phyloP scores from a whole-genome alignment of 2,113 vertebrate species.

The Podarcis raffonei region DNA sequence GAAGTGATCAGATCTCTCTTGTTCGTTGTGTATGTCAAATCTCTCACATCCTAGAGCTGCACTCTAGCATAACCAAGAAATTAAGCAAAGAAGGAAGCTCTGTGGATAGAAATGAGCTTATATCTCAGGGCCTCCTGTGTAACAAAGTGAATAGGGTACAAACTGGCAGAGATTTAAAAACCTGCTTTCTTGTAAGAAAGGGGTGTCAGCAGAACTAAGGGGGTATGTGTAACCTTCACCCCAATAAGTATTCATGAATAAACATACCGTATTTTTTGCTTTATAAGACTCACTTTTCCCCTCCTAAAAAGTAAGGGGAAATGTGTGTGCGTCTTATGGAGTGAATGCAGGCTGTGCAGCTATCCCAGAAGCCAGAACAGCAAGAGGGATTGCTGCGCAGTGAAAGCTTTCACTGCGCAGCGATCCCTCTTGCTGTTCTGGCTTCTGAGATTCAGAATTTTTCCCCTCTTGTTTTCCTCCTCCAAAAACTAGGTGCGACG shows the following conservation, averaged over 20 bases:
- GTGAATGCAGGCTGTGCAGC: too few species aligned
- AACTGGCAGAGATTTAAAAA: background rate
- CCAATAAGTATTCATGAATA: background rate
- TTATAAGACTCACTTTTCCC: too few species aligned
- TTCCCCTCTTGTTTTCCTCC: too few species aligned
- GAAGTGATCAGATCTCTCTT: slow-evolving; percentile 19
- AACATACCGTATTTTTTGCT: too few species aligned
- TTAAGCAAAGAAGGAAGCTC: background rate
- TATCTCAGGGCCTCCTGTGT: background rate
- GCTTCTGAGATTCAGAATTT: too few species aligned
- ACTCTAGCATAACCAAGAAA: background rate
- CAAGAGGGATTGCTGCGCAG: too few species aligned
- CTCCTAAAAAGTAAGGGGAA: too few species aligned
- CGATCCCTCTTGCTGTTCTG: too few species aligned
- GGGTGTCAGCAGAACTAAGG: background rate
- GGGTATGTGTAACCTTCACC: background rate
- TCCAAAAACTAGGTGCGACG: too few species aligned
- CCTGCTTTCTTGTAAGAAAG: background rate
- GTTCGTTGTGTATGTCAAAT: accelerated
- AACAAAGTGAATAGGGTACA: background rate
- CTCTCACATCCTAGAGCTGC: background rate
- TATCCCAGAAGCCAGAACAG: too few species aligned
- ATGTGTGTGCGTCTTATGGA: too few species aligned
- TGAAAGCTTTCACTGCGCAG: too few species aligned
- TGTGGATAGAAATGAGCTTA: background rate